These are phyloP conservation scores for Zophobas morio DNA, from an alignment of 1,140 invertebrate genomes.

Conservation along the genomic window DNA sequence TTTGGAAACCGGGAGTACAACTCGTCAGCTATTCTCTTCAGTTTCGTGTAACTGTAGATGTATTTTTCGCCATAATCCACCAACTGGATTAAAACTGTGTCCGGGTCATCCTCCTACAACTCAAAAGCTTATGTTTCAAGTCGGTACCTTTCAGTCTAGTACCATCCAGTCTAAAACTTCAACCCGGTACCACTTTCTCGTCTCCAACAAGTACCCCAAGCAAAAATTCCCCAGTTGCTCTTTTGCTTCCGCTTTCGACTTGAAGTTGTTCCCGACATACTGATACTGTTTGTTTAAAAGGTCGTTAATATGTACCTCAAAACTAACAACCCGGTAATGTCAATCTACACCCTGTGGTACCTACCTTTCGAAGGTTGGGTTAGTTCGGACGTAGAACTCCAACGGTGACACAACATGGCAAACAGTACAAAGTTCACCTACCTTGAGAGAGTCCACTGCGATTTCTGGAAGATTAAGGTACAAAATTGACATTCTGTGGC, in stretches of 20 bases:
- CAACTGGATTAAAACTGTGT: slow-evolving; percentile 52
- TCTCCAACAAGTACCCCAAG: slow-evolving; percentile 23
- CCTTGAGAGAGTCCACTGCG: background rate
- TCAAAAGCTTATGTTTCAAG: background rate
- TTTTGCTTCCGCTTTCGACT: slow-evolving; percentile 31
- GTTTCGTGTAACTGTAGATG: no score
- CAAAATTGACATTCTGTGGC: no score
- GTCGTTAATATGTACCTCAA: slow-evolving; percentile 32
- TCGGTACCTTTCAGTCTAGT: background rate
- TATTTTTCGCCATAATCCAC: background rate
- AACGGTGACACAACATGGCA: slow-evolving; percentile 33
- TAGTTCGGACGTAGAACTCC: slow-evolving; percentile 44
- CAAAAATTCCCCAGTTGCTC: slow-evolving; percentile 37
- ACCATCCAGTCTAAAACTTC: slow-evolving; percentile 46
- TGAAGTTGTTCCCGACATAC: slow-evolving; percentile 12
- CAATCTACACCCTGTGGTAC: background rate
- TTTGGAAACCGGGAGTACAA: no score
- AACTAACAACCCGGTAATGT: background rate
- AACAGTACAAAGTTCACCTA: slow-evolving; percentile 5
- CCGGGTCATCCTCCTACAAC: slow-evolving; percentile 47
- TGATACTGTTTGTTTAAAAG: slow-evolving; percentile 28
- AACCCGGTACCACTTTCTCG: slow-evolving; percentile 30
- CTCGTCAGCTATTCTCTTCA: no score
- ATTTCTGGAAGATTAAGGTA: background rate
- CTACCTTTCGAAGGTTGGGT: slow-evolving; percentile 26